phyloP scores from a whole-genome alignment of 2,888 invertebrate genomes.

The Nycteola revayana region DNA sequence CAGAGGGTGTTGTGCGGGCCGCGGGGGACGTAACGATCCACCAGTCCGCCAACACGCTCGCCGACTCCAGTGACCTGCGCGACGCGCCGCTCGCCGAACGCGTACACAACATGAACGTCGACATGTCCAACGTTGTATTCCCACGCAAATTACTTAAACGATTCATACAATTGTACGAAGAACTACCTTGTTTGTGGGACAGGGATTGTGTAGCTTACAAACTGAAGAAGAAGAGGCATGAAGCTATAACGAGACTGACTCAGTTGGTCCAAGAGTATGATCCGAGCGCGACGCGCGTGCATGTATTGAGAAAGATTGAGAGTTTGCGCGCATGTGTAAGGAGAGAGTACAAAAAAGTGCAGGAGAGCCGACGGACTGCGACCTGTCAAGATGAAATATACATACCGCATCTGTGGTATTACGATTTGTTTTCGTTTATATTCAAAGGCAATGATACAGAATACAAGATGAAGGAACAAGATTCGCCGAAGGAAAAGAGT shows the following conservation, averaged over 20 bases:
- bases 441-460: slow-evolving; percentile 41
- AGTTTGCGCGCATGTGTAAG: slow-evolving; percentile 69
- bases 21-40: slow-evolving; percentile 1
- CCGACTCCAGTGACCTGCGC: slow-evolving; percentile 57
- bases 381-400: slow-evolving; percentile 48
- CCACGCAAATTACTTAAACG: slow-evolving; percentile 57
- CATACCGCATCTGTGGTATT: slow-evolving; percentile 65
- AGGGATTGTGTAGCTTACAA: slow-evolving; percentile 51
- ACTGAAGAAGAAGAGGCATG: slow-evolving; percentile 54
- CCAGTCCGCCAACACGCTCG: slow-evolving; percentile 17
- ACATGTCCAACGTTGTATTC: slow-evolving; percentile 48
- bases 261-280: slow-evolving; percentile 60
- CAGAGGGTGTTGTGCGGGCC: slow-evolving; percentile 3
- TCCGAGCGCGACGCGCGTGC: slow-evolving; percentile 61
- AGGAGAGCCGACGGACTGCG: slow-evolving; percentile 47
- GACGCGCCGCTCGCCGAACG: slow-evolving; percentile 60
- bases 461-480: slow-evolving; percentile 8
- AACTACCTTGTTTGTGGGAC: slow-evolving; percentile 62
- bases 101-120: slow-evolving; percentile 42
- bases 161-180: slow-evolving; percentile 59
- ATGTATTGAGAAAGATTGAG: slow-evolving; percentile 68
- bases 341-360: slow-evolving; percentile 58
- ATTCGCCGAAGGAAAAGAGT: neutral
- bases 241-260: slow-evolving; percentile 60
- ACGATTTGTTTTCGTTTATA: slow-evolving; percentile 57